These are phyloP conservation scores for Jordanella pulchra DNA, from an alignment of 2,797 vertebrate genomes.

Conservation along the genomic window DNA sequence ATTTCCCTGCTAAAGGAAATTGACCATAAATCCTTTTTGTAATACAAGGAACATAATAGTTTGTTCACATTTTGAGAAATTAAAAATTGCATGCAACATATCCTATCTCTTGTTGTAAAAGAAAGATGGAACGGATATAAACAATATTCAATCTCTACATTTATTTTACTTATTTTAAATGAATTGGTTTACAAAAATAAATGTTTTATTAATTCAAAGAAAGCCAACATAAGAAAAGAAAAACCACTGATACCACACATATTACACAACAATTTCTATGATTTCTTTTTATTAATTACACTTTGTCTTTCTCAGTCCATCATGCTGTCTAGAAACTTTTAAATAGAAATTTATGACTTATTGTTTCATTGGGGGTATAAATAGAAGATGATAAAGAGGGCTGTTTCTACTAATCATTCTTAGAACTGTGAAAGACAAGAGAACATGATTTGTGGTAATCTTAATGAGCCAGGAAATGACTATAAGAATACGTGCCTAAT, in stretches of 20 bases:
- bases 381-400: not conserved
- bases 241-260: not conserved
- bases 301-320: not conserved
- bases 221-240: not conserved
- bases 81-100: not conserved
- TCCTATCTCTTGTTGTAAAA: not conserved
- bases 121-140: not conserved
- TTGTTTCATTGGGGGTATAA: not conserved
- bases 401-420: not conserved
- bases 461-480: not conserved
- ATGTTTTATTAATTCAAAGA: no score
- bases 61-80: not conserved
- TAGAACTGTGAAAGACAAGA: not conserved
- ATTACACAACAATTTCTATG: not conserved
- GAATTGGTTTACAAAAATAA: not conserved
- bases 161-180: not conserved
- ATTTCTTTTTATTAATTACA: not conserved
- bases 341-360: not conserved
- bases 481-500: not conserved
- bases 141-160: no score
- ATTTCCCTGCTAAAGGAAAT: not conserved
- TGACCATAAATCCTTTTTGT: not conserved
- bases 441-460: not conserved
- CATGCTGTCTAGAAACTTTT: not conserved
- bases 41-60: not conserved